Conservation (phyloP, 2,888 invertebrate species). For the Plagiodera versicolora region DNA sequence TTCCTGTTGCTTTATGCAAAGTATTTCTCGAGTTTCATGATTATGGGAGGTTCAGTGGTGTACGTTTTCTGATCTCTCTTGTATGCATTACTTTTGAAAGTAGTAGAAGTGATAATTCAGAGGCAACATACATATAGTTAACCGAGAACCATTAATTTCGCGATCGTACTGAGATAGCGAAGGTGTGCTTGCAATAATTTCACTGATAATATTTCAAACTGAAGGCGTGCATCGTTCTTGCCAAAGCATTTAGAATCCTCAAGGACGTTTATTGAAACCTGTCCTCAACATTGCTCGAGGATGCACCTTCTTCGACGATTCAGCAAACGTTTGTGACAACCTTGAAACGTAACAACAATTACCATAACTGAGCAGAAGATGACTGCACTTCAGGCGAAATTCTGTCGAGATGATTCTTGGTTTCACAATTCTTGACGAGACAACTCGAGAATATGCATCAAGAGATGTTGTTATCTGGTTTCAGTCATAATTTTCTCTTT, state of each 20-base stretch:
- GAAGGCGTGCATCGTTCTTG: not conserved
- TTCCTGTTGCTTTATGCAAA: no score
- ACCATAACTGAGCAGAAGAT: constrained; percentile 7
- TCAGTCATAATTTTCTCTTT: not conserved
- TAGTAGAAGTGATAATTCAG: no score
- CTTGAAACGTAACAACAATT: constrained; percentile 9
- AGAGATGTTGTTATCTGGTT: constrained; percentile 9
- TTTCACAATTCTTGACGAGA: constrained; percentile 11
- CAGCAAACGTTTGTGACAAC: constrained; percentile 12
- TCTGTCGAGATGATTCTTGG: constrained; percentile 12
- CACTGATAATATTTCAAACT: no score
- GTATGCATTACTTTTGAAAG: no score
- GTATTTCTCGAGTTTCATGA: no score
- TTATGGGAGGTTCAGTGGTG: no score
- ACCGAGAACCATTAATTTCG: no score
- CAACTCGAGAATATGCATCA: constrained; percentile 6
- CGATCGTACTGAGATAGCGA: no score
- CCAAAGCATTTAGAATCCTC: not conserved
- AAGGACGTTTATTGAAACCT: constrained; percentile 9
- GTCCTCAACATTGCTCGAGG: not conserved
- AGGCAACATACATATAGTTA: no score
- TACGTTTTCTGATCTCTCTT: no score
- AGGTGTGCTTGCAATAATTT: no score
- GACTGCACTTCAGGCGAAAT: constrained; percentile 7
- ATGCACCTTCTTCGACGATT: not conserved